Conservation (phyloP, 2,113 vertebrate genomes). For the Fukomys damarensis region DNA sequence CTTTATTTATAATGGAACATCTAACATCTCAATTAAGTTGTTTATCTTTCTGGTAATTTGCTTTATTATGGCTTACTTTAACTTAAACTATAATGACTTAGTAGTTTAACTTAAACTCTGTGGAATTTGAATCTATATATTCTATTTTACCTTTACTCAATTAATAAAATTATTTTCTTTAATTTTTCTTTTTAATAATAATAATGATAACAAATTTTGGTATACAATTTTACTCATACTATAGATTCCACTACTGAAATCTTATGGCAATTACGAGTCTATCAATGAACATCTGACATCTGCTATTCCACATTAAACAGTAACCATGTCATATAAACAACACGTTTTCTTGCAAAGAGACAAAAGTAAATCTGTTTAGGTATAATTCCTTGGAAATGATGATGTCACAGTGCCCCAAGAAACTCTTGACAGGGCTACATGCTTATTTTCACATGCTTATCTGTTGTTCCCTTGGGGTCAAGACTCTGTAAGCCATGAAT, state of each 20-base stretch:
- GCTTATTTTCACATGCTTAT: not conserved
- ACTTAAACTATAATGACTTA: not conserved
- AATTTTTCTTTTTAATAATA: not conserved
- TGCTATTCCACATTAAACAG: not conserved
- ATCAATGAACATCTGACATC: not conserved
- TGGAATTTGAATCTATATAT: constrained; percentile 41
- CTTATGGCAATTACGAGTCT: not conserved
- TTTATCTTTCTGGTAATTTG: constrained; percentile 13
- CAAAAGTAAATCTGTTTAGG: not conserved
- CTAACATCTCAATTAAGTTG: not conserved
- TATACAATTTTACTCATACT: not conserved
- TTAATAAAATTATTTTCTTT: not conserved
- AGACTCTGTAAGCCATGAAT: not conserved
- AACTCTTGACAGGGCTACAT: not conserved
- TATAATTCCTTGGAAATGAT: not conserved
- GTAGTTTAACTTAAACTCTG: not conserved
- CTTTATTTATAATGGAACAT: not conserved
- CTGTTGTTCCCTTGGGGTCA: not conserved
- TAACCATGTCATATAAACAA: not conserved
- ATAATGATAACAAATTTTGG: not conserved
- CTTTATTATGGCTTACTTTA: constrained; percentile 27
- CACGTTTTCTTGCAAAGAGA: constrained; percentile 6
- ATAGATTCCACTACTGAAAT: not conserved
- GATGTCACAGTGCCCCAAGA: not conserved
- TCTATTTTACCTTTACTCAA: not conserved